A percentile compares a stretch with the other conserved stretches of the same genome.
These are phyloP conservation scores for Halcyon badia DNA, from an alignment of 2,797 vertebrate genomes.

Conservation along the genomic window DNA sequence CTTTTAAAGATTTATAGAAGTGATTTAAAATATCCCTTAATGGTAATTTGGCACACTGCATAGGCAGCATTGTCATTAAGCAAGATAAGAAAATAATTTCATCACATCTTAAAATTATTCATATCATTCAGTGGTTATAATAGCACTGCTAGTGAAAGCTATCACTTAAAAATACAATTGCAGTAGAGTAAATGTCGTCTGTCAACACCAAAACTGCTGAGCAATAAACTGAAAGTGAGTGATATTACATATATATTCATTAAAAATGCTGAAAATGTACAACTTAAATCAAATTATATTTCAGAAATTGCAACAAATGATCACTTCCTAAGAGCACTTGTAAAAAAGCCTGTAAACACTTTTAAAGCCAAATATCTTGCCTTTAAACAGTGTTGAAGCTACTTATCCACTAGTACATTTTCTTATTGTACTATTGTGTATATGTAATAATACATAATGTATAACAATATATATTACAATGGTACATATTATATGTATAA, in stretches of 20 bases:
- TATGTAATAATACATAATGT: too few relatives aligned
- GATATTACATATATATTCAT: neutral
- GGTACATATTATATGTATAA: too few relatives aligned
- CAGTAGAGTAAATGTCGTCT: neutral
- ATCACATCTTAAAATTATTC: slow-evolving; percentile 68
- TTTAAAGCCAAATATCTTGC: neutral
- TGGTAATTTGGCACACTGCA: slow-evolving; percentile 64
- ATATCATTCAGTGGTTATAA: slow-evolving; percentile 16
- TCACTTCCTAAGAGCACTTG: neutral
- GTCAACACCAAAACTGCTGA: neutral
- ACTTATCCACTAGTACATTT: neutral
- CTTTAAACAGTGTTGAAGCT: neutral
- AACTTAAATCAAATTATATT: neutral
- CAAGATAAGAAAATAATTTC: slow-evolving; percentile 67
- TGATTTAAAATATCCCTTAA: slow-evolving; percentile 77
- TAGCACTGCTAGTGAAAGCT: slow-evolving; percentile 16
- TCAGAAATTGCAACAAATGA: neutral
- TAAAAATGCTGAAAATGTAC: neutral
- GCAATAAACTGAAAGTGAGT: neutral
- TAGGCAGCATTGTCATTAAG: slow-evolving; percentile 69
- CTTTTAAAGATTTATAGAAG: slow-evolving; percentile 77
- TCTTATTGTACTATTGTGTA: neutral
- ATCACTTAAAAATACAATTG: slow-evolving; percentile 38
- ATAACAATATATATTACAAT: too few relatives aligned
- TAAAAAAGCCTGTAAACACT: neutral